Conservation (phyloP, 1,140 invertebrate species). For the Dinoponera quadriceps region DNA sequence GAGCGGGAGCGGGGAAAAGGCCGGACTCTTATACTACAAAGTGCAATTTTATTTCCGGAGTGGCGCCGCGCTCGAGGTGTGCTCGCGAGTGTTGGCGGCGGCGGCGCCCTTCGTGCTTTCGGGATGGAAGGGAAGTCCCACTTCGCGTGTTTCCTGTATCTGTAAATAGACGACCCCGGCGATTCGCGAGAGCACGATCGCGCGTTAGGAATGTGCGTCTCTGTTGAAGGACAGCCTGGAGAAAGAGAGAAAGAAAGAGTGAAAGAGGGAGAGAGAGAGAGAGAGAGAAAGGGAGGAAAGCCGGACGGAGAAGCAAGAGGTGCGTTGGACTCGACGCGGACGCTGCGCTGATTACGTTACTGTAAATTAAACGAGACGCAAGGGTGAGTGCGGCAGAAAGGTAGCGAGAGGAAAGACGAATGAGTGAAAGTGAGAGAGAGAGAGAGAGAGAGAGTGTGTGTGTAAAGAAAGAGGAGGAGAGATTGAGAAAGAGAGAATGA, state of each 20-base stretch:
- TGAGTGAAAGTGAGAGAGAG: neutral
- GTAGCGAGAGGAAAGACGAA: neutral
- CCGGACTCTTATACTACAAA: constrained; percentile 76
- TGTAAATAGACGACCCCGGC: constrained; percentile 72
- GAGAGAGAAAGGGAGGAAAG: neutral
- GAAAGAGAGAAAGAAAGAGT: too few relatives aligned
- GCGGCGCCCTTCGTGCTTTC: constrained; percentile 40
- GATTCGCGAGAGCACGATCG: constrained; percentile 67
- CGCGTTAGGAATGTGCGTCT: constrained; percentile 27
- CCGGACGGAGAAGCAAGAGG: constrained; percentile 49
- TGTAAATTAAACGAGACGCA: constrained; percentile 74
- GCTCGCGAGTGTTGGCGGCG: constrained; percentile 33
- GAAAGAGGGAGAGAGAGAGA: too few relatives aligned
- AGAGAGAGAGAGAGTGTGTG: too few relatives aligned
- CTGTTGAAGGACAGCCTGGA: constrained; percentile 36
- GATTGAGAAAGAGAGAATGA: neutral
- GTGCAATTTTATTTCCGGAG: constrained; percentile 80
- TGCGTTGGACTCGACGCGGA: constrained; percentile 38
- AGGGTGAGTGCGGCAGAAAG: constrained; percentile 3
- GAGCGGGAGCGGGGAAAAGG: constrained; percentile 37
- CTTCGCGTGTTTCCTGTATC: constrained; percentile 66
- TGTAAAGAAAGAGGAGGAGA: neutral
- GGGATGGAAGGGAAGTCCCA: constrained; percentile 18
- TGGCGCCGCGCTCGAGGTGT: constrained; percentile 31
- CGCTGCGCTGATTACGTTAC: constrained; percentile 56